Conservation (phyloP, 2,888 invertebrate species). For the Eubasilissa splendida region DNA sequence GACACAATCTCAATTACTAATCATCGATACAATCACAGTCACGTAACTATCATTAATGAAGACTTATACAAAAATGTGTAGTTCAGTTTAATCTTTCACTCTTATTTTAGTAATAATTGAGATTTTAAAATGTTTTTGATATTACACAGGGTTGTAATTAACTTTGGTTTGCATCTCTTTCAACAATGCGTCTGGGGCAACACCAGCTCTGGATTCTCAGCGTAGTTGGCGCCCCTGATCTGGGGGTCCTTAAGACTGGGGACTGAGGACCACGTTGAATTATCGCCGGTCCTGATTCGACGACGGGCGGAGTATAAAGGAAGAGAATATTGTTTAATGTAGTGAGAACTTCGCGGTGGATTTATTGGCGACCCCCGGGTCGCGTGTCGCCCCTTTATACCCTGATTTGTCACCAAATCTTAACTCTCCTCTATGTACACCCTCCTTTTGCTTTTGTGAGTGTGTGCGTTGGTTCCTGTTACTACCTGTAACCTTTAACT, state of each 20-base stretch:
- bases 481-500: neutral
- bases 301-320: constrained; percentile 22
- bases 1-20: no score
- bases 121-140: no score
- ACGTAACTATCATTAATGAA: no score
- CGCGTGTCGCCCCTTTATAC: constrained; percentile 9
- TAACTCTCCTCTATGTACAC: neutral
- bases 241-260: neutral
- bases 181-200: no score
- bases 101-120: no score
- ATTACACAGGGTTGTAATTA: no score
- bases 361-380: constrained; percentile 35
- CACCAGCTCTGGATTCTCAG: no score
- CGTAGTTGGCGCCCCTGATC: neutral
- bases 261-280: constrained; percentile 15
- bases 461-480: neutral
- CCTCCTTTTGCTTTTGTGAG: neutral
- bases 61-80: no score
- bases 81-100: no score
- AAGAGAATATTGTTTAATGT: constrained; percentile 40
- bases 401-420: constrained; percentile 18
- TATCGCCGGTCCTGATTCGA: constrained; percentile 11
- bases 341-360: constrained; percentile 29
- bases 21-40: no score
- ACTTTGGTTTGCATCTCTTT: no score